Conservation (phyloP, 2,113 vertebrate species). For the Dromiciops gliroides region DNA sequence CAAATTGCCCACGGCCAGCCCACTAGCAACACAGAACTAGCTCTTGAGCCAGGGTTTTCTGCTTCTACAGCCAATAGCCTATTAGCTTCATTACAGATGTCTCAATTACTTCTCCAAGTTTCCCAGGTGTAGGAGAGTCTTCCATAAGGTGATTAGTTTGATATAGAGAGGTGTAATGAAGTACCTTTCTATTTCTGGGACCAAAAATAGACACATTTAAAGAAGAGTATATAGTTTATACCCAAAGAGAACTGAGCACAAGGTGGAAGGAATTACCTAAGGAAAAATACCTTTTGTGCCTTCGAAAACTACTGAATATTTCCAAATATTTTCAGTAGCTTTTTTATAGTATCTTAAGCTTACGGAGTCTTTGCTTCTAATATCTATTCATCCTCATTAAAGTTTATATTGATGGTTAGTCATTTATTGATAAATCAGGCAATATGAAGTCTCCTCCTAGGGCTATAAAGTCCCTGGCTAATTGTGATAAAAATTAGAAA, state of each 20-base stretch:
- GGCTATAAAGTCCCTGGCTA: slow-evolving; percentile 1
- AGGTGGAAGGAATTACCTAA: background rate
- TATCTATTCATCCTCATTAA: slow-evolving; percentile 4
- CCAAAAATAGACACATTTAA: background rate
- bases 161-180: background rate
- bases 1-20: background rate
- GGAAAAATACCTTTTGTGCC: background rate
- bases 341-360: background rate
- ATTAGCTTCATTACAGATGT: background rate
- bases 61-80: background rate
- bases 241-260: background rate
- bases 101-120: background rate
- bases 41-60: background rate
- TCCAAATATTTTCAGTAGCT: slow-evolving; percentile 29
- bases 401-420: slow-evolving; percentile 29
- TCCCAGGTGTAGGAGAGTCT: background rate
- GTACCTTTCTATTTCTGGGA: background rate
- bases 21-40: background rate
- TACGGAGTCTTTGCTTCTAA: background rate
- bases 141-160: background rate
- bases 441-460: slow-evolving; percentile 40
- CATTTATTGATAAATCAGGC: slow-evolving; percentile 6
- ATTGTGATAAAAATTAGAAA: slow-evolving; percentile 5
- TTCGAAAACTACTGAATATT: slow-evolving; percentile 34
- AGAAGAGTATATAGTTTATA: background rate